Evolutionary conservation across 35 echinoderm and acorn worm genomes (phyloP).

Genomic region (Heliocidaris erythrogramma): DNA sequence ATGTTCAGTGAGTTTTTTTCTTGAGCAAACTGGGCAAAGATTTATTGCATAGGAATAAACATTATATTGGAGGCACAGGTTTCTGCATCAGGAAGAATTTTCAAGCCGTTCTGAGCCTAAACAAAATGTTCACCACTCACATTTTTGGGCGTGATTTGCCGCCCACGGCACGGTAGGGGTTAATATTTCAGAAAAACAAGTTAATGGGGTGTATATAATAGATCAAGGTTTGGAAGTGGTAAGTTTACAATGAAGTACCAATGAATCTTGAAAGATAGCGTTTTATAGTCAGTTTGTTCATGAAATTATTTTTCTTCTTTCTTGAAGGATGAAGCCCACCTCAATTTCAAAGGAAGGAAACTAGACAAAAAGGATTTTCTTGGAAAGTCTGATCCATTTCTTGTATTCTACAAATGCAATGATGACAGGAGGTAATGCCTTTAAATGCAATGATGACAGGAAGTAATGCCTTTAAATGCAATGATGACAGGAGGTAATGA

Average conservation of each 20-base stretch:
- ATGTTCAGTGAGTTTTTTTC: no score
- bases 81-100: no score
- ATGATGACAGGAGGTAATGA: slow-evolving; percentile 83
- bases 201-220: background rate
- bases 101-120: no score
- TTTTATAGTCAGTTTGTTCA: background rate
- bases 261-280: background rate
- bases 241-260: background rate
- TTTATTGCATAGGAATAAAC: no score
- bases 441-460: slow-evolving; percentile 88
- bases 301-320: background rate
- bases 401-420: slow-evolving; percentile 94
- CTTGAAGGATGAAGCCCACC: slow-evolving; percentile 75
- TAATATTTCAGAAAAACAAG: no score
- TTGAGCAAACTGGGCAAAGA: no score
- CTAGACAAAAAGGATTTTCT: slow-evolving; percentile 99
- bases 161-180: no score
- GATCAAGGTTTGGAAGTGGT: background rate
- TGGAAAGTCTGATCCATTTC: slow-evolving; percentile 95
- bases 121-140: no score
- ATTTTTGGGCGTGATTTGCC: no score
- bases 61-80: no score
- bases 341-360: slow-evolving; percentile 81
- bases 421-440: slow-evolving; percentile 83
- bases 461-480: no score